phyloP scores from a whole-genome alignment of 2,888 invertebrate genomes.

The Parasteatoda lunata region DNA sequence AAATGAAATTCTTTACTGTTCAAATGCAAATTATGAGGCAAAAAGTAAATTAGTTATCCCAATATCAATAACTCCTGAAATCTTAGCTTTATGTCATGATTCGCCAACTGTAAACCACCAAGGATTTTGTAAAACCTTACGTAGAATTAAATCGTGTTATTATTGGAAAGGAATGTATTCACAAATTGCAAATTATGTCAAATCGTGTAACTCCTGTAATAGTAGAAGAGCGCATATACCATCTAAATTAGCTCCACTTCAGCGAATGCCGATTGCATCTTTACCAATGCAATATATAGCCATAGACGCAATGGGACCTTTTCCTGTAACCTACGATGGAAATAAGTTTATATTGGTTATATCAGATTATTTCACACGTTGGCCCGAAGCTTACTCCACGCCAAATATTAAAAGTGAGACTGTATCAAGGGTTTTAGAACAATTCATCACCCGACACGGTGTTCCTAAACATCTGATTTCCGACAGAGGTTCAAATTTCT shows the following conservation, averaged over 20 bases:
- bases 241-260: not conserved
- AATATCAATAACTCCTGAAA: not conserved
- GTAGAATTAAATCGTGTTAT: slow-evolving; percentile 47
- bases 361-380: slow-evolving; percentile 42
- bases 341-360: slow-evolving; percentile 62
- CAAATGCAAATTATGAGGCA: not conserved
- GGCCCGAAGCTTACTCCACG: slow-evolving; percentile 1
- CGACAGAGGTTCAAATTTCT: too few relatives aligned
- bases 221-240: slow-evolving; percentile 11
- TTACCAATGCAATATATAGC: slow-evolving; percentile 6
- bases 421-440: not conserved
- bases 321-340: slow-evolving; percentile 20
- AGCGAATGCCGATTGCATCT: not conserved
- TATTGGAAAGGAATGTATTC: slow-evolving; percentile 67
- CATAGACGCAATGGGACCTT: slow-evolving; percentile 53
- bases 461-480: too few relatives aligned
- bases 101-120: slow-evolving; percentile 58
- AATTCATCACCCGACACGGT: not conserved
- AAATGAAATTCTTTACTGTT: slow-evolving; percentile 2
- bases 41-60: not conserved
- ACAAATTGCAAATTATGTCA: slow-evolving; percentile 56
- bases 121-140: slow-evolving; percentile 64
- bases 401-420: not conserved
- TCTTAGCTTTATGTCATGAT: slow-evolving; percentile 51
- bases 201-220: slow-evolving; percentile 67